These are phyloP conservation scores for Halisarca cf. caerulea DNA, from an alignment of 37 sponge, comb jelly and placozoan genomes.

Conservation along the genomic window DNA sequence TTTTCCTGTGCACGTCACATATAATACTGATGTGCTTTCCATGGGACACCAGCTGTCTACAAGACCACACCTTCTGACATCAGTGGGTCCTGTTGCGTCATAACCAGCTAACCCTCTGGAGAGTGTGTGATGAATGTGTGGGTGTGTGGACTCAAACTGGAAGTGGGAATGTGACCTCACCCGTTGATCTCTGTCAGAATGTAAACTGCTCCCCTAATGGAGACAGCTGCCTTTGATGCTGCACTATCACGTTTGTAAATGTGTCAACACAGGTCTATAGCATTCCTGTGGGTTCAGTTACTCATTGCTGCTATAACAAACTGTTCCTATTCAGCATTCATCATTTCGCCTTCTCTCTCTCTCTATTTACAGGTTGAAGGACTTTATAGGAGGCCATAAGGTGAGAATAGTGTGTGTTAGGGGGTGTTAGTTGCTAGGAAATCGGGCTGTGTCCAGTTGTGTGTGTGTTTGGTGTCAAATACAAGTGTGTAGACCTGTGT, in stretches of 20 bases:
- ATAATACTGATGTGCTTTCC: too few species aligned
- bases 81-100: too few species aligned
- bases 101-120: background rate
- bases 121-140: background rate
- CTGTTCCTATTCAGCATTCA: too few species aligned
- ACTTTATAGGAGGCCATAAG: slow-evolving; percentile 54
- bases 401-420: background rate
- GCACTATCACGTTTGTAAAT: background rate
- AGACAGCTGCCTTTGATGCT: background rate
- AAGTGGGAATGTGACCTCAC: background rate
- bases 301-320: background rate
- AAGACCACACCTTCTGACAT: too few species aligned
- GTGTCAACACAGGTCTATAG: background rate
- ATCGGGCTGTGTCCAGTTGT: too few species aligned
- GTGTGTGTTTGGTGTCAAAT: too few species aligned
- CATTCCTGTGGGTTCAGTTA: slow-evolving; percentile 17
- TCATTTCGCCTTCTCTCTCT: background rate
- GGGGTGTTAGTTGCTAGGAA: background rate
- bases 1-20: too few species aligned
- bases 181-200: background rate
- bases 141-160: background rate
- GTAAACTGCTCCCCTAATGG: background rate
- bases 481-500: too few species aligned
- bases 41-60: too few species aligned
- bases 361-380: slow-evolving; percentile 47